phyloP scores from a whole-genome alignment of 2,113 vertebrate species.

The Sterna hirundo region DNA sequence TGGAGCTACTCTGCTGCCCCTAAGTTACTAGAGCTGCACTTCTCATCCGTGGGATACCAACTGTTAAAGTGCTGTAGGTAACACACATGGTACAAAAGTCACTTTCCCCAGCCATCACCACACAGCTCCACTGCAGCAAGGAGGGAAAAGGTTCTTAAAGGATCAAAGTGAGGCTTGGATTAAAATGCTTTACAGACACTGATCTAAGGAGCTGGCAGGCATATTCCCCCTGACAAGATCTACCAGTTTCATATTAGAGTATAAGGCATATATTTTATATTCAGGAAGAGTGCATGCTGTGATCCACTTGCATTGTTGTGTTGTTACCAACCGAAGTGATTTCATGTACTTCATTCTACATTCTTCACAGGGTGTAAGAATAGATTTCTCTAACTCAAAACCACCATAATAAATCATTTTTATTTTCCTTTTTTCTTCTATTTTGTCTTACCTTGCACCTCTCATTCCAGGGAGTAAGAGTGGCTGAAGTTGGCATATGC shows the following conservation, averaged over 20 bases:
- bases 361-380: not conserved
- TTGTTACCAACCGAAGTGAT: not conserved
- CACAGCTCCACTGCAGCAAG: not conserved
- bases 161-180: not conserved
- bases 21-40: not conserved
- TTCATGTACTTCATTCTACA: not conserved
- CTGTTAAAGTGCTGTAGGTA: not conserved
- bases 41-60: fast-evolving
- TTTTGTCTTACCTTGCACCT: not conserved
- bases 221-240: not conserved
- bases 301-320: not conserved
- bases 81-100: not conserved
- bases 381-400: not conserved
- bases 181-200: not conserved
- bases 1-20: not conserved
- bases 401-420: not conserved
- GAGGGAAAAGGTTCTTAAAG: not conserved
- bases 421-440: not conserved
- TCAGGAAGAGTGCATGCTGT: not conserved
- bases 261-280: not conserved
- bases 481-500: not conserved
- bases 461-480: not conserved
- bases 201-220: not conserved
- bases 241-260: not conserved
- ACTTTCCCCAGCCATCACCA: not conserved